Evolutionary conservation across 2,888 invertebrate genomes (phyloP), one percentile per base, ranked within the genome.

Genomic region (Drosophila robusta): DNA sequence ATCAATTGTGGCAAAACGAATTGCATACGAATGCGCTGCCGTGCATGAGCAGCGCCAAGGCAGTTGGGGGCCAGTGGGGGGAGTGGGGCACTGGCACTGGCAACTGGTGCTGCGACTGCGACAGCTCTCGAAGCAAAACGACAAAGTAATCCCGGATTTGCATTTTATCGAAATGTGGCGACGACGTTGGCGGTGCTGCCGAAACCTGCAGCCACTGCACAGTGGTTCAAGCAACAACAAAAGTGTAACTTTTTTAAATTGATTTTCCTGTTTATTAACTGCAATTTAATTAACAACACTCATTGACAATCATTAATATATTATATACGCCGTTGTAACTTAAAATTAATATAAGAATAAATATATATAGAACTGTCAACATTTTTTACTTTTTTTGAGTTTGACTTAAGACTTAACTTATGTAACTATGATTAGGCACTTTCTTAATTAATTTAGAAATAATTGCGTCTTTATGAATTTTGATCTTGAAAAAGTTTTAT

Each of bases 1-100:
- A 87, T 87, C 86, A 87, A 87, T 87, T 87, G 86, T 87, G 86
- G 86, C 89, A 89, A 89, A 87, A 87, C 86, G 86, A 89, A 87
- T 87, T 87, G 86, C 86, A 87, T 87, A 89, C 89, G 86, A 87
- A 87, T 89, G 87, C 72, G 71, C 67, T 70, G 72, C 68, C 68
- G 47, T 63, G 73, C 51, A 69, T 52, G 57, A 51, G 52, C 51
- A 38, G 42, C 36, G 32, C 9, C 12, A 42, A 6, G 7, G 56
- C 6, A 3, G 38, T 1, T 9, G 34, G 47, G n/a, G 18, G 7
- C 3, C 3, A n/a, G 52, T 14, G 14, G 50, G 18, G n/a, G 8
- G 29, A 2, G 18, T 18, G 6, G 24, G 8, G 16, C 8, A 18
- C 46, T 4, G 8, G 16, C 8, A 18, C 46, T 4, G 39, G 46